Conservation (phyloP, 2,797 vertebrate species). For the Coregonus ussuriensis region DNA sequence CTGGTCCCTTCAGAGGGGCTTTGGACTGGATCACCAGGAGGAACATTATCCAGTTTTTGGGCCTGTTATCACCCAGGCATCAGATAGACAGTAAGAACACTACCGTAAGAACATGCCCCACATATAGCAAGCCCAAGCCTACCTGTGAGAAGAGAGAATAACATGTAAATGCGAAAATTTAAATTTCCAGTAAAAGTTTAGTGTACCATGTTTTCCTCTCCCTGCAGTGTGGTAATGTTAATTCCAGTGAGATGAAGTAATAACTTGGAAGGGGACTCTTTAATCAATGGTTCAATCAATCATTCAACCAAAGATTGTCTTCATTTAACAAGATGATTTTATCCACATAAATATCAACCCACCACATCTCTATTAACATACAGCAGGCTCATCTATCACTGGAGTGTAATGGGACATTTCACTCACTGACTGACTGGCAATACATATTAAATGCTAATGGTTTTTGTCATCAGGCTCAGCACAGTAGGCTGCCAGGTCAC, state of each 20-base stretch:
- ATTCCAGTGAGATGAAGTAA: neutral
- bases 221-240: neutral
- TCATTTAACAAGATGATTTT: neutral
- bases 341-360: neutral
- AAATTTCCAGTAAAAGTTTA: neutral
- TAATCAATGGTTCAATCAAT: neutral
- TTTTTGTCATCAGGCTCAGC: neutral
- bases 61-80: too few relatives aligned
- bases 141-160: neutral
- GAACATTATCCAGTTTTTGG: too few relatives aligned
- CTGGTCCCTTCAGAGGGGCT: too few relatives aligned
- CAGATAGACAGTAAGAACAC: too few relatives aligned
- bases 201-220: neutral
- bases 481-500: neutral
- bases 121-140: too few relatives aligned
- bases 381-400: neutral
- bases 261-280: neutral
- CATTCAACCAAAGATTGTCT: neutral
- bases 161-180: neutral
- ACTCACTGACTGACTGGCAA: neutral
- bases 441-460: slow-evolving; percentile 3
- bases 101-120: too few relatives aligned
- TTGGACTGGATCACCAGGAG: too few relatives aligned
- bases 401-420: neutral
- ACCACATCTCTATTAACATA: neutral